Evolutionary conservation across 2,888 invertebrate genomes (phyloP), one percentile per base, ranked within the genome.

Genomic region (Danaus chrysippus): DNA sequence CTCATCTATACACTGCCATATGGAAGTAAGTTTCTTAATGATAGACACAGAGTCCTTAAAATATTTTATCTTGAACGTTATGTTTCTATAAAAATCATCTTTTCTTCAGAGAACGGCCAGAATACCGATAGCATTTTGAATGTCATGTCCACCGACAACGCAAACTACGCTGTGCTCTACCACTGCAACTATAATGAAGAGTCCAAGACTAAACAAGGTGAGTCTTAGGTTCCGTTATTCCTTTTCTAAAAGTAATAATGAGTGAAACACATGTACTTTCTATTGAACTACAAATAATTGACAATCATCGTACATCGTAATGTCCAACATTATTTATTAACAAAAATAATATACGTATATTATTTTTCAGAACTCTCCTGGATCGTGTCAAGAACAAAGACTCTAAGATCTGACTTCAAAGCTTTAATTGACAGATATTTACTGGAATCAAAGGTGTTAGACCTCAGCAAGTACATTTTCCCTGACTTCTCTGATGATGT

Each of bases 171-270:
- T 0, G 54, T 84, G 0, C 92, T 93, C 1, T 93, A 93, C 92
- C 93, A 92, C 69, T 95, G 95, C 81, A 84, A 78, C 63, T 81
- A 77, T 57, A 81, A 86, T 10, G 82, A 84, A 34, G 81, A 81
- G 73, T 81, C 74, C 55, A 86, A 87, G 63, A 73, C 74, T 1
- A 86, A 84, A 56, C 71, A 76, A 68, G 84, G 87, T 87, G 76
- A 64, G 44, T 1, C 19, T 19, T 15, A 46, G n/a, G 8, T n/a
- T n/a, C n/a, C n/a, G n/a, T n/a, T n/a, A n/a, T n/a, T n/a, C n/a
- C n/a, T n/a, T n/a, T n/a, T n/a, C n/a, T n/a, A n/a, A n/a, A n/a
- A n/a, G n/a, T n/a, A n/a, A n/a, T n/a, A n/a, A n/a, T n/a, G n/a
- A n/a, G n/a, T n/a, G n/a, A n/a, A n/a, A n/a, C n/a, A n/a, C n/a